Base-by-base conservation (phyloP, 2,113 vertebrate genomes). In the Phylloscopus trochilus region DNA sequence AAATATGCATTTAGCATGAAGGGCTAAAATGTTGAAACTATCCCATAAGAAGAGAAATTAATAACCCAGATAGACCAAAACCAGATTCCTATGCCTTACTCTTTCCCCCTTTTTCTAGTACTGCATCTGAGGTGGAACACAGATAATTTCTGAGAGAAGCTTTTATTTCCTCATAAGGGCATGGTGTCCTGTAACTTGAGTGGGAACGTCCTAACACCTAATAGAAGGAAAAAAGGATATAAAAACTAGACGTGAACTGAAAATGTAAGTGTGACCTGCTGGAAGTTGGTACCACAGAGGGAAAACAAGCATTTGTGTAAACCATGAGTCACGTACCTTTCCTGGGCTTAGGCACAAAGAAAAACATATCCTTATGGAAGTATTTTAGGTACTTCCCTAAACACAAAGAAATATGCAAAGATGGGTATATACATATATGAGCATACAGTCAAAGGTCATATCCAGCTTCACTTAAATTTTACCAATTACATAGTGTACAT, bases 381-480 rank as follows among this genome's bases (percentile, higher is more conserved):
- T 80, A 70, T n/a, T 76, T 88, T 88, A 58, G 63, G 47, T 85
- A 78, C 75, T 55, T 90, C 47, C 70, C 52, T 69, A 83, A 82
- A 60, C 30, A 60, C 60, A 59, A 87, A 77, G 85, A 16, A 84
- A 63, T 88, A 53, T 33, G 21, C 53, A 43, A 86, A 86, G 24
- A 24, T 63, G 7, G 15, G 35, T 72, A 14, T 51, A 66, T 69
- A 69, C 86, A 20, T 74, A 30, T 31, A 14, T 44, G 11, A 63
- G 55, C 19, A 31, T 39, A 39, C n/a, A 70, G 23, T 70, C 51
- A 86, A 87, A 74, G 22, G 46, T 76, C 26, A 80, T 85, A 74
- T 82, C 62, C 28, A 86, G 47, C 35, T 68, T 85, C 88, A 55
- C 47, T 49, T 87, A 43, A 75, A 89, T 93, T 94, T 95, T 95